Evolutionary conservation across 2,888 invertebrate species (phyloP), one percentile per base, ranked within the genome.

Genomic region (Chaetoderma sp.): DNA sequence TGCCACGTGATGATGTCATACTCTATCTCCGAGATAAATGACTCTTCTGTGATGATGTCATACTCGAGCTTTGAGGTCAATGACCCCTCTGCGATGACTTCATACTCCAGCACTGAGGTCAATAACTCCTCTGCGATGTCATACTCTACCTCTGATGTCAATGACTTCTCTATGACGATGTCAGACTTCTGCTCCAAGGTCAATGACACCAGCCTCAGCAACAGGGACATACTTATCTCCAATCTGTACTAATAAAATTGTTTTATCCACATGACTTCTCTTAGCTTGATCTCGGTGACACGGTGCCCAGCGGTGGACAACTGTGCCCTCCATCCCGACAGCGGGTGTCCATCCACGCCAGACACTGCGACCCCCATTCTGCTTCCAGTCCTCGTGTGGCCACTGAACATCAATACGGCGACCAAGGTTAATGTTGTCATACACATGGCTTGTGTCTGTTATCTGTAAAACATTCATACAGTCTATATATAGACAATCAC

Each of bases 271-370:
- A 86, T 96, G 95, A 4, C 96, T 96, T 21, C 97, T 90, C 63
- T 92, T 91, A 75, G 91, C 91, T 0, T 93, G 92, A 84, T 96
- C 95, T 59, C 93, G 91, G 88, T 98, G 96, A 87, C 93, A 94
- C 0, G 97, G 98, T 39, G 92, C 91, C 97, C 98, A 98, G 74
- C 93, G 92, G 87, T 98, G 97, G 10, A 97, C 95, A 10, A 94
- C 92, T 83, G 75, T 90, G 67, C 97, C 97, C 78, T 95, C 95
- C 95, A 96, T 96, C 10, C 96, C 96, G 16, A 92, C 91, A 73
- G 91, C 90, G 0, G 97, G 96, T 70, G 92, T 90, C 96, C 97
- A 97, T 77, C 92, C 91, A 72, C 92, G 91, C 98, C 97, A 98
- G 75, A 91, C 91, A 52, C 93, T 93, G 71, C 94, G 89, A 0